phyloP scores from a whole-genome alignment of 1,140 invertebrate genomes.

The Drosophila azteca region DNA sequence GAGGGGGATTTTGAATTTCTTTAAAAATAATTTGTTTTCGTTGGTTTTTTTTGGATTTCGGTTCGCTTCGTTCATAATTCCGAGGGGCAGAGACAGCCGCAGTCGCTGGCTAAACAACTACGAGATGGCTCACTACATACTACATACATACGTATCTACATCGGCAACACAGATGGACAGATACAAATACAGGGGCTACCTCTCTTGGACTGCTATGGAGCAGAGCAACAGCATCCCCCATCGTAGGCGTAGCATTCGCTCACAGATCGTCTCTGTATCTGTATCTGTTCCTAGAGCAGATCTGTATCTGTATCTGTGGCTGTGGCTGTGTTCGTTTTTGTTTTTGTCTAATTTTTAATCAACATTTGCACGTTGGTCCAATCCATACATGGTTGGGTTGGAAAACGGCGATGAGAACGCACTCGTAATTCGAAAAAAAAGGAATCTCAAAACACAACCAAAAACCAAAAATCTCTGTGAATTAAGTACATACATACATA shows the following conservation, averaged over 20 bases:
- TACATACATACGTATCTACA: constrained; percentile 18
- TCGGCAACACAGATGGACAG: neutral
- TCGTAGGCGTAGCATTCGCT: constrained; percentile 64
- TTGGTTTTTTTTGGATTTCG: constrained; percentile 54
- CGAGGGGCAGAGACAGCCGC: constrained; percentile 33
- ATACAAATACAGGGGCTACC: constrained; percentile 13
- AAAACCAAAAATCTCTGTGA: constrained; percentile 44
- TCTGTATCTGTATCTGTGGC: constrained; percentile 14
- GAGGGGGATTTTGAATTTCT: constrained; percentile 69
- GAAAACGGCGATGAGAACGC: constrained; percentile 59
- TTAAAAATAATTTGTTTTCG: constrained; percentile 73
- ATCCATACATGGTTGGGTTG: constrained; percentile 78
- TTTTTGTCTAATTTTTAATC: constrained; percentile 82
- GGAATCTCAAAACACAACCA: constrained; percentile 61
- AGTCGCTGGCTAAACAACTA: constrained; percentile 67
- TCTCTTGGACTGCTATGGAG: no score
- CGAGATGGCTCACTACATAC: constrained; percentile 55
- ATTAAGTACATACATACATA: constrained; percentile 7
- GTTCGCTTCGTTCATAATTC: constrained; percentile 66
- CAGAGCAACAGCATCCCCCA: constrained; percentile 56
- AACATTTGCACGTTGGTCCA: constrained; percentile 81
- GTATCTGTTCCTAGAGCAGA: constrained; percentile 2
- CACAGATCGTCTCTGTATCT: constrained; percentile 21
- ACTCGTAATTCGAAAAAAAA: constrained; percentile 68
- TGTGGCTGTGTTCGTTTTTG: constrained; percentile 39